phyloP scores from a whole-genome alignment of 2,113 vertebrate genomes.

The Cervus canadensis region DNA sequence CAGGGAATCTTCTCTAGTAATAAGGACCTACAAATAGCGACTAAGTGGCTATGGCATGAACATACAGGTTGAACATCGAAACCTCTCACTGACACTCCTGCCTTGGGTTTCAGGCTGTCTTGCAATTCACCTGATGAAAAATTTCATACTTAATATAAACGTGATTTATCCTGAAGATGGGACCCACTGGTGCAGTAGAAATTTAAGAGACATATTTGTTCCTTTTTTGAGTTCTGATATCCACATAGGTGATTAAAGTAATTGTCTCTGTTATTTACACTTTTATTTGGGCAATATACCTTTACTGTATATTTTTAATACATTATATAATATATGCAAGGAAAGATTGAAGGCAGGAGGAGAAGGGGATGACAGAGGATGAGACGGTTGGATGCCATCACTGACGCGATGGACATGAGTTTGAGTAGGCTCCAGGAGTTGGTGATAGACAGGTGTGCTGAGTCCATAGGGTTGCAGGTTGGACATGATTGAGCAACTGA shows the following conservation, averaged over 20 bases:
- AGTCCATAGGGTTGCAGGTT: background rate
- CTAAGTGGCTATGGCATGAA: background rate
- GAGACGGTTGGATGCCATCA: background rate
- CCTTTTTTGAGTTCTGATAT: background rate
- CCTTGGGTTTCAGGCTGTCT: background rate
- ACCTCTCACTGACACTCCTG: background rate
- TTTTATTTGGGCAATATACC: background rate
- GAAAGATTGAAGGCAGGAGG: too few species aligned
- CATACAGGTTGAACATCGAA: background rate
- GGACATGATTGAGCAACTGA: background rate
- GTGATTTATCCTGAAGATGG: background rate
- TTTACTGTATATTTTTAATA: background rate
- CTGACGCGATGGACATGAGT: background rate
- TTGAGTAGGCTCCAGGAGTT: background rate
- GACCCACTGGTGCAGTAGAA: background rate
- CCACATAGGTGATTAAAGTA: background rate
- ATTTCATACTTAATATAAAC: background rate
- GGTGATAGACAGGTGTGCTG: background rate
- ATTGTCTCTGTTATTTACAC: background rate
- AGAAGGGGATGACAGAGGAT: background rate
- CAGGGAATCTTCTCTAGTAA: background rate
- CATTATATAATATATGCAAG: too few species aligned
- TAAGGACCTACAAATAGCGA: background rate
- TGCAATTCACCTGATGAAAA: background rate
- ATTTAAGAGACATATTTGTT: background rate